These are phyloP conservation scores for Lycaon pictus DNA, from an alignment of 2,113 vertebrate species.

Conservation along the genomic window DNA sequence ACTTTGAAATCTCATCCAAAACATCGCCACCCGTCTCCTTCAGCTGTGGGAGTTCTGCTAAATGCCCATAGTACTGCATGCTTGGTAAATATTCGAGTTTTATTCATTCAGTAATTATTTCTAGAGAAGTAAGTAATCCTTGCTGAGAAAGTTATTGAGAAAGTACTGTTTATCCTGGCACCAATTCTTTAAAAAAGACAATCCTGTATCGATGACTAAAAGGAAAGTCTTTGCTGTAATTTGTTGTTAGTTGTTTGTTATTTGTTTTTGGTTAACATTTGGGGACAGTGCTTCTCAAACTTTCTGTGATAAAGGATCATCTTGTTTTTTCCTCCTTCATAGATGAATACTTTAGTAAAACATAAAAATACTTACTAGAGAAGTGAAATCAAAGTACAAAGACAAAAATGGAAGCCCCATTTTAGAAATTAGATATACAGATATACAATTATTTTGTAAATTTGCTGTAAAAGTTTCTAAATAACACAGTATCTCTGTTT, in stretches of 20 bases:
- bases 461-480: slow-evolving; percentile 8
- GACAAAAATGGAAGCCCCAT: not conserved
- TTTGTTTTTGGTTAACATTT: not conserved
- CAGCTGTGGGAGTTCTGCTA: slow-evolving; percentile 42
- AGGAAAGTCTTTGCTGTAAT: not conserved
- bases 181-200: slow-evolving; percentile 7
- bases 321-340: not conserved
- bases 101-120: not conserved
- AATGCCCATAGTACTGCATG: not conserved
- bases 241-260: not conserved
- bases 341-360: not conserved
- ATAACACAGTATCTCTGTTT: not conserved
- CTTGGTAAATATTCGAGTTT: slow-evolving; percentile 8
- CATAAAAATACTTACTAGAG: slow-evolving; percentile 18
- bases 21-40: not conserved
- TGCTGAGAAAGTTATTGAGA: slow-evolving; percentile 8
- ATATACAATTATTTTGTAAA: not conserved
- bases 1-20: not conserved
- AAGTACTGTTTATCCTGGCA: slow-evolving; percentile 22
- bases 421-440: not conserved
- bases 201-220: not conserved
- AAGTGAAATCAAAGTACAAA: slow-evolving; percentile 38
- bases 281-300: not conserved
- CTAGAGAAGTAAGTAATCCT: slow-evolving; percentile 63
- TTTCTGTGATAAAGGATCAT: not conserved